Percentiles rank a stretch among this genome's conserved stretches.
phyloP scores from a whole-genome alignment of 2,797 vertebrate genomes.

The Propithecus deckenii region DNA sequence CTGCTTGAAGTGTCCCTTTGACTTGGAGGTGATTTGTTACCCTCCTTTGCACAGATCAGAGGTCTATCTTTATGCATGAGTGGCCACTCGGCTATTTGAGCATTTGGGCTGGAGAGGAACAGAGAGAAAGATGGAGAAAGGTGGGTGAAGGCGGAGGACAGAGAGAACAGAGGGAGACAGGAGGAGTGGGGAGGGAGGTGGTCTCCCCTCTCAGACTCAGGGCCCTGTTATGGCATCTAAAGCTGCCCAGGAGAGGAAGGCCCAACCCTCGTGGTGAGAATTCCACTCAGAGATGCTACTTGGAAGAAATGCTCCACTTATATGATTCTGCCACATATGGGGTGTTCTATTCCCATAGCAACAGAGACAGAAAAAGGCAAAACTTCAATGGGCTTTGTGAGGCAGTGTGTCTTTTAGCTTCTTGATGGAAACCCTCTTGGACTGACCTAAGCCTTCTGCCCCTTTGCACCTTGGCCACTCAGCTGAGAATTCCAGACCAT shows the following conservation, averaged over 20 bases:
- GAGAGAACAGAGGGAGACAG: background rate
- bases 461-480: background rate
- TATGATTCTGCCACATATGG: background rate
- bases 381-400: background rate
- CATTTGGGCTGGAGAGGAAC: background rate
- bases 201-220: background rate
- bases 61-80: background rate
- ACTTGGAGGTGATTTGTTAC: background rate
- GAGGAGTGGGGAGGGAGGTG: background rate
- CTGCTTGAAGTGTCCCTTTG: background rate
- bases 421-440: background rate
- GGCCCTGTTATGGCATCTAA: background rate
- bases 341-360: background rate
- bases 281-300: background rate
- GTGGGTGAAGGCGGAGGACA: fast-evolving
- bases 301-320: background rate
- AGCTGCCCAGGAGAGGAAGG: background rate
- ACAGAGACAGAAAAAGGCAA: background rate
- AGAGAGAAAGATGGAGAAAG: background rate
- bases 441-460: background rate
- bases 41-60: background rate
- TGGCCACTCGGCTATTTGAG: background rate
- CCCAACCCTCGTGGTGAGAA: background rate
- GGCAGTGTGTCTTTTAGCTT: background rate
- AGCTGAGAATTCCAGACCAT: no score